Percentiles rank a stretch among this genome's conserved stretches.
phyloP scores from a whole-genome alignment of 2,888 invertebrate species.

The Bimastos eiseni region DNA sequence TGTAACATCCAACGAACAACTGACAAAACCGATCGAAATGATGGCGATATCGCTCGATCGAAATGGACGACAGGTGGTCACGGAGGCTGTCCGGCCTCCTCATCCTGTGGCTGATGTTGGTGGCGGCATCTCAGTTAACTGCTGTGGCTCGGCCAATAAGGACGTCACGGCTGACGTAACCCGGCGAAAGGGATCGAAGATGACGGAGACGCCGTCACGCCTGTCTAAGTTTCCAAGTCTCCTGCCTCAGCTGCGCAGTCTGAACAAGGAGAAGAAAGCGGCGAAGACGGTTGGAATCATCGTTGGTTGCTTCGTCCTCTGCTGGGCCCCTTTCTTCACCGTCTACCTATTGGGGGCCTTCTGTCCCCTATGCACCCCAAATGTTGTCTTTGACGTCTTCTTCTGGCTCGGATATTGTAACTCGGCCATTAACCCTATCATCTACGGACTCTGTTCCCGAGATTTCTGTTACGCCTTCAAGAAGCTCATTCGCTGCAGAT shows the following conservation, averaged over 20 bases:
- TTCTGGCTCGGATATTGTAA: conserved; percentile 98
- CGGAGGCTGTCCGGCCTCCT: neutral
- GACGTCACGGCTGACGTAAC: neutral
- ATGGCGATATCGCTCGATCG: neutral
- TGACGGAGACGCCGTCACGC: neutral
- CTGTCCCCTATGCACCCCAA: conserved; percentile 76
- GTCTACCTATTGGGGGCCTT: conserved; percentile 86
- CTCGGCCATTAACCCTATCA: conserved; percentile 91
- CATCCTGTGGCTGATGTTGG: no score
- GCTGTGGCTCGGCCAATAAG: neutral
- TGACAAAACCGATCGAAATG: neutral
- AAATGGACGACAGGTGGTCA: neutral
- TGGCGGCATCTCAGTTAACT: neutral
- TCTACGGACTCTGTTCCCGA: conserved; percentile 90
- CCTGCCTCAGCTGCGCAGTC: conserved; percentile 78
- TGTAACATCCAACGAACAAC: conserved; percentile 14
- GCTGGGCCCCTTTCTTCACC: conserved; percentile 96
- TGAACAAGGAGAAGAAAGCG: conserved; percentile 87
- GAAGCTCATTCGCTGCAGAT: conserved; percentile 77
- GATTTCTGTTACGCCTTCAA: conserved; percentile 94
- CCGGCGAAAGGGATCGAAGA: conserved; percentile 7
- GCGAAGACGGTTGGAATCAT: conserved; percentile 95
- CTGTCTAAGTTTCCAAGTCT: neutral
- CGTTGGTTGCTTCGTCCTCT: conserved; percentile 92
- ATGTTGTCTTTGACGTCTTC: conserved; percentile 80